A percentile compares a stretch with the other conserved stretches of the same genome.
These are phyloP conservation scores for Polyommatus icarus DNA, from an alignment of 2,888 invertebrate species.

Conservation along the genomic window DNA sequence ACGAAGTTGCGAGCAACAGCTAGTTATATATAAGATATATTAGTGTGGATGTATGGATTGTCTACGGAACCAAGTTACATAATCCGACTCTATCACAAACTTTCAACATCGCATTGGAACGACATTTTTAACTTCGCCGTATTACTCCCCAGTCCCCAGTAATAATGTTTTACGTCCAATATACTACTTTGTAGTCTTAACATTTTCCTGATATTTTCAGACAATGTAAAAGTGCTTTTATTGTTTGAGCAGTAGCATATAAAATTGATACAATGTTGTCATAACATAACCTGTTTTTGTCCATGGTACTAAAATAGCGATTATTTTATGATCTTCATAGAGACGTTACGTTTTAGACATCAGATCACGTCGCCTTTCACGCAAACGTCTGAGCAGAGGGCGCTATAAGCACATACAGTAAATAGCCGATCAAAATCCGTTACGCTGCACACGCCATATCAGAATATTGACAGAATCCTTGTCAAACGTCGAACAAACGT, in stretches of 20 bases:
- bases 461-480: too few relatives aligned
- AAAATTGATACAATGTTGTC: slow-evolving; percentile 21
- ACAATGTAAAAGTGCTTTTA: slow-evolving; percentile 28
- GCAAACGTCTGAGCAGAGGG: too few relatives aligned
- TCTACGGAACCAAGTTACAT: background rate
- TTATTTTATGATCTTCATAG: background rate
- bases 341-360: background rate
- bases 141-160: background rate
- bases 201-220: slow-evolving; percentile 10
- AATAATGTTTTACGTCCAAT: slow-evolving; percentile 26
- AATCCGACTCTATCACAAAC: background rate
- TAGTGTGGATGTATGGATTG: too few relatives aligned
- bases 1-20: too few relatives aligned
- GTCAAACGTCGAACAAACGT: too few relatives aligned
- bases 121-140: slow-evolving; percentile 21
- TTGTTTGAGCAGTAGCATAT: background rate
- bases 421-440: too few relatives aligned
- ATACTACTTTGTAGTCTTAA: slow-evolving; percentile 17
- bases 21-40: too few relatives aligned
- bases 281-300: background rate
- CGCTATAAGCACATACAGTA: too few relatives aligned
- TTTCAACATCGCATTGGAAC: background rate
- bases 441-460: too few relatives aligned
- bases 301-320: background rate
- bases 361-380: too few relatives aligned